These are phyloP conservation scores for Haliclona indistincta DNA, from an alignment of 37 sponge, comb jelly and placozoan genomes.

Conservation along the genomic window DNA sequence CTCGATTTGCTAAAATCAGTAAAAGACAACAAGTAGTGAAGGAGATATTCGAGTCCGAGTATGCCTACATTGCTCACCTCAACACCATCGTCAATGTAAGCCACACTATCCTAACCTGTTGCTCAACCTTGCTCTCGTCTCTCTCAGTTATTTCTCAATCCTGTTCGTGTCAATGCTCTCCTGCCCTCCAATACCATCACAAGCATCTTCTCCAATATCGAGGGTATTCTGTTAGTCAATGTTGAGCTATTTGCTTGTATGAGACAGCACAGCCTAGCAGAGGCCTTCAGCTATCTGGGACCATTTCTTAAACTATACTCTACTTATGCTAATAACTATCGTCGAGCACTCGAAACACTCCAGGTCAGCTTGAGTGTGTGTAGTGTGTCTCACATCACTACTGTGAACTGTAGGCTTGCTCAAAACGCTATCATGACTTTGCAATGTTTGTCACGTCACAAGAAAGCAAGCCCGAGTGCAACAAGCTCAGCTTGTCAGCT, in stretches of 20 bases:
- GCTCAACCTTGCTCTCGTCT: too few species aligned
- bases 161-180: conserved; percentile 57
- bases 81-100: conserved; percentile 58
- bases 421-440: conserved; percentile 51
- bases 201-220: conserved; percentile 77
- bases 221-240: conserved; percentile 71
- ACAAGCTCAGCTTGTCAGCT: conserved; percentile 35
- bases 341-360: conserved; percentile 36
- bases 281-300: conserved; percentile 69
- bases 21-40: conserved; percentile 67
- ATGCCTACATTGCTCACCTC: conserved; percentile 67
- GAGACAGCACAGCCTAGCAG: conserved; percentile 58
- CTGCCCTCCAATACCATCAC: conserved; percentile 37
- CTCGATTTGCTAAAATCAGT: background rate
- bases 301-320: conserved; percentile 86
- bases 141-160: conserved; percentile 74
- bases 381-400: background rate
- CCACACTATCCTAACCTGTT: too few species aligned
- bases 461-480: conserved; percentile 65
- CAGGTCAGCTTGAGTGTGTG: conserved; percentile 36
- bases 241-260: conserved; percentile 61
- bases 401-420: conserved; percentile 53
- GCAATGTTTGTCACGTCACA: conserved; percentile 48
- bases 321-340: conserved; percentile 65
- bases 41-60: conserved; percentile 70